phyloP scores from a whole-genome alignment of 2,797 vertebrate species.

The Anguilla anguilla region DNA sequence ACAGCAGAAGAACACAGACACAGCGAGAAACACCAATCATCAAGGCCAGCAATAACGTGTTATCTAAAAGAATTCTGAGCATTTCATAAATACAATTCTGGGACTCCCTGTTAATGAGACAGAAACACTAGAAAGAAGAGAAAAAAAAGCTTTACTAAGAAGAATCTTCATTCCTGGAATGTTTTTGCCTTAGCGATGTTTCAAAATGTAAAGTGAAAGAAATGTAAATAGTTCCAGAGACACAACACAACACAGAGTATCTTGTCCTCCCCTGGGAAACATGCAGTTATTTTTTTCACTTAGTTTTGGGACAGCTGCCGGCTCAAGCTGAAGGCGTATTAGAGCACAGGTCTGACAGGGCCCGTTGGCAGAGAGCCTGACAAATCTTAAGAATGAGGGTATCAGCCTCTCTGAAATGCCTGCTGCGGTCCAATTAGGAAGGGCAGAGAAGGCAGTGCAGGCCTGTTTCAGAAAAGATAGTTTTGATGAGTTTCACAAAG shows the following conservation, averaged over 20 bases:
- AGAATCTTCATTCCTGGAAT: neutral
- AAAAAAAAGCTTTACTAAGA: neutral
- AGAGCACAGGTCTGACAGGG: neutral
- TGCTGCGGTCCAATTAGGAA: neutral
- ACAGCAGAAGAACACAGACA: neutral
- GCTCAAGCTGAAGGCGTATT: slow-evolving; percentile 3
- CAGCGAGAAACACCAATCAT: neutral
- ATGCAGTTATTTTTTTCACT: neutral
- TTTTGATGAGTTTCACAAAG: neutral
- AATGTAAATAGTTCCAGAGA: neutral
- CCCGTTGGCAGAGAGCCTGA: neutral
- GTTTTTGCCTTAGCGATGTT: neutral
- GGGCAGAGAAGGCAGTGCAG: neutral
- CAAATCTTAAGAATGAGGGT: neutral
- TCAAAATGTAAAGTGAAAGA: neutral
- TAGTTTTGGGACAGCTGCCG: neutral
- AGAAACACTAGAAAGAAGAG: neutral
- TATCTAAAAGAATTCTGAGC: neutral
- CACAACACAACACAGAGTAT: neutral
- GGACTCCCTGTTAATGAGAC: neutral
- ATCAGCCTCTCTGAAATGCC: neutral
- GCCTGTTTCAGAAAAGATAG: slow-evolving; percentile 1
- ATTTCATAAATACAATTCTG: neutral
- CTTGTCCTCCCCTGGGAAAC: neutral
- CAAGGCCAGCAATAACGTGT: neutral